Percentiles rank a stretch among this genome's conserved stretches.
Evolutionary conservation across 2,888 invertebrate species (phyloP).

Genomic region (Geotrupes spiniger): DNA sequence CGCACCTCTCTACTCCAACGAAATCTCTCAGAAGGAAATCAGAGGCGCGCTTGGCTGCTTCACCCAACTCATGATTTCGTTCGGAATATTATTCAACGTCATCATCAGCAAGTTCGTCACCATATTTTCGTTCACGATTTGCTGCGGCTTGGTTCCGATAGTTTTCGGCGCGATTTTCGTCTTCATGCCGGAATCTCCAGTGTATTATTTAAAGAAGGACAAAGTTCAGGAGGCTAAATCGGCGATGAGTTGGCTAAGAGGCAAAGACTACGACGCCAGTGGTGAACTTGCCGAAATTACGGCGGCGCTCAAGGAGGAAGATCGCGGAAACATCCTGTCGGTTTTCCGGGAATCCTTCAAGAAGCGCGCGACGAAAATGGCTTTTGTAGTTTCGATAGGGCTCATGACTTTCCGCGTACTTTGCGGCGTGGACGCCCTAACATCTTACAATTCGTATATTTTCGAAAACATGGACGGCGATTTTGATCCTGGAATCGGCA

Average conservation of each 20-base stretch:
- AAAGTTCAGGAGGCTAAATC: constrained; percentile 62
- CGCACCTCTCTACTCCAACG: constrained; percentile 77
- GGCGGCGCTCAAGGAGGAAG: constrained; percentile 44
- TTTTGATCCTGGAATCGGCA: constrained; percentile 47
- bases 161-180: constrained; percentile 65
- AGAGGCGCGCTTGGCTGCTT: constrained; percentile 79
- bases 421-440: constrained; percentile 60
- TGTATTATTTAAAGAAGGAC: constrained; percentile 62
- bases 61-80: constrained; percentile 76
- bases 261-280: constrained; percentile 62
- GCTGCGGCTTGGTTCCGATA: constrained; percentile 63
- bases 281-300: constrained; percentile 60
- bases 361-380: constrained; percentile 59
- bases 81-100: constrained; percentile 76
- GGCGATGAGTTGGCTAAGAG: constrained; percentile 68
- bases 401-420: constrained; percentile 67
- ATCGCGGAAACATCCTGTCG: constrained; percentile 46
- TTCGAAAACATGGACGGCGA: constrained; percentile 53
- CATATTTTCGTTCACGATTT: constrained; percentile 60
- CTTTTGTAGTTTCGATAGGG: constrained; percentile 54
- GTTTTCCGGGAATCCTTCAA: constrained; percentile 58
- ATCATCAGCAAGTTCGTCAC: constrained; percentile 59
- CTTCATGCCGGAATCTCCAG: constrained; percentile 84
- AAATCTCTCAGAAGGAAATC: constrained; percentile 76
- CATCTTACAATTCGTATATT: constrained; percentile 59